Evolutionary conservation across 2,888 invertebrate genomes (phyloP).

Genomic region (Dyspetes luteomarginatus): DNA sequence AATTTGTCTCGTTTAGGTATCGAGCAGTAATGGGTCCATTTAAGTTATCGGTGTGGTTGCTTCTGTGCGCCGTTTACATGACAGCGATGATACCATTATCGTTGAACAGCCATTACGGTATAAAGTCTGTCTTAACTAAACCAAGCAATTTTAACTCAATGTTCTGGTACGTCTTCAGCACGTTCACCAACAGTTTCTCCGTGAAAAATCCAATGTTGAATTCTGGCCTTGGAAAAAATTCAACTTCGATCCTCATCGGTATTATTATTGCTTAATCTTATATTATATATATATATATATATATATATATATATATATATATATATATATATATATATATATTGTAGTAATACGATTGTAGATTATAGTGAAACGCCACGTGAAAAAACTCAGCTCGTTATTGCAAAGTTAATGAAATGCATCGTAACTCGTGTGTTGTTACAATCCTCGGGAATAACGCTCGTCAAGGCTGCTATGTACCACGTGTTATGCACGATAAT

Average conservation of each 20-base stretch:
- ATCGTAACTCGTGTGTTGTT: conserved; percentile 46
- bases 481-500: conserved; percentile 33
- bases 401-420: conserved; percentile 65
- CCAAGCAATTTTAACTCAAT: conserved; percentile 91
- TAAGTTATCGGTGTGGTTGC: conserved; percentile 92
- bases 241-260: conserved; percentile 90
- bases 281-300: background rate
- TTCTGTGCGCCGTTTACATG: conserved; percentile 89
- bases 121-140: conserved; percentile 88
- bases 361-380: conserved; percentile 28
- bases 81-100: conserved; percentile 90
- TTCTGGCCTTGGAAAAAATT: conserved; percentile 87
- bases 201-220: conserved; percentile 84
- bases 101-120: conserved; percentile 88
- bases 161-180: conserved; percentile 95
- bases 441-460: conserved; percentile 50
- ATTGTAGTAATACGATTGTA: background rate
- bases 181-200: conserved; percentile 92
- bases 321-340: background rate
- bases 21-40: conserved; percentile 93
- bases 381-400: conserved; percentile 54
- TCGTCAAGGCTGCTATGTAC: conserved; percentile 27
- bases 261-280: conserved; percentile 64
- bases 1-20: conserved; percentile 85
- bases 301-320: background rate